A percentile compares a stretch with the other conserved stretches of the same genome.
phyloP scores from a whole-genome alignment of 2,797 vertebrate genomes.

The Lindbergichthys nudifrons region DNA sequence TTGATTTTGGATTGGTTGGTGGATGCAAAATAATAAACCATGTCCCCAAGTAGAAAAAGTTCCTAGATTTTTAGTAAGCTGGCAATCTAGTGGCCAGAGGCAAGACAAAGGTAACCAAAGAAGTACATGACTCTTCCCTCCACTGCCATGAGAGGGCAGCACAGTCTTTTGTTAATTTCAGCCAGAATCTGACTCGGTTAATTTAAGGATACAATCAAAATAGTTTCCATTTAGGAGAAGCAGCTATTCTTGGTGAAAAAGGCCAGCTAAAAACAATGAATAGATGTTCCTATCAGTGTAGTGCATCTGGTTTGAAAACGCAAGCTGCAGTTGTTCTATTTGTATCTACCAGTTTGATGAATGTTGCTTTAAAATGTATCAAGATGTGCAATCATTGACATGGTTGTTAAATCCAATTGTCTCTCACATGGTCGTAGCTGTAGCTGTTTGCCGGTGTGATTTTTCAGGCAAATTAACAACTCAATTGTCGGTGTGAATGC shows the following conservation, averaged over 20 bases:
- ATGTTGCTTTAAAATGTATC: background rate
- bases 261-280: background rate
- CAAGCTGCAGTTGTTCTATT: constrained; percentile 1
- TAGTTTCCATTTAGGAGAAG: background rate
- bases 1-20: constrained; percentile 25
- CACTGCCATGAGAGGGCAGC: constrained; percentile 70
- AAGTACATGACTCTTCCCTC: background rate
- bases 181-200: background rate
- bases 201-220: background rate
- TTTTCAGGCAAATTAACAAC: background rate
- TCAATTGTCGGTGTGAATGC: no score
- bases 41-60: constrained; percentile 9
- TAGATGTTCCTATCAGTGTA: background rate
- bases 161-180: constrained; percentile 18
- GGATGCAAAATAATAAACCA: constrained; percentile 35
- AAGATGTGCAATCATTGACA: background rate
- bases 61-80: constrained; percentile 24
- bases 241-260: background rate
- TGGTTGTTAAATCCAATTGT: background rate
- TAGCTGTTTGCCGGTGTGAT: no score
- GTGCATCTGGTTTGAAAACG: background rate
- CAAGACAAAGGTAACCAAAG: background rate
- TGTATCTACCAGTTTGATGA: background rate
- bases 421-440: background rate
- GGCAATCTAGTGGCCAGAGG: constrained; percentile 1